Evolutionary conservation across 2,888 invertebrate genomes (phyloP).

Genomic region (Nemotelus pantherinus): DNA sequence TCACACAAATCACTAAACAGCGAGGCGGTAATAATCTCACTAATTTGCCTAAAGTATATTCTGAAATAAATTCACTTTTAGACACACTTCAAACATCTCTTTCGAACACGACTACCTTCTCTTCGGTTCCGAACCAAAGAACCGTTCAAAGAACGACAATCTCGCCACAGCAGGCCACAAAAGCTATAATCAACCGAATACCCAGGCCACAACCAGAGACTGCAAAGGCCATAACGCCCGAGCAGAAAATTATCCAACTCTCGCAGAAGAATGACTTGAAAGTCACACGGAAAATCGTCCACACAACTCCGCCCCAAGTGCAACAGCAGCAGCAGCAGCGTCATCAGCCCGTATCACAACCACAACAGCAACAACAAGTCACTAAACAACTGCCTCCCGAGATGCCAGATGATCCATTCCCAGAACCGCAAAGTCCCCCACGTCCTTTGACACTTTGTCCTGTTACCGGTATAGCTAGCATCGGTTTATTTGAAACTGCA

Average conservation of each 20-base stretch:
- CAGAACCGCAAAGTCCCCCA: conserved; percentile 74
- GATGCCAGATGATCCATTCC: conserved; percentile 67
- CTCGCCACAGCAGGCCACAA: conserved; percentile 43
- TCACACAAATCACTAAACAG: conserved; percentile 32
- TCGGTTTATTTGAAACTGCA: conserved; percentile 34
- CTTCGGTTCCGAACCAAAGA: conserved; percentile 27
- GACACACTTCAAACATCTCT: neutral
- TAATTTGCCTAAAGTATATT: neutral
- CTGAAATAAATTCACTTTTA: neutral
- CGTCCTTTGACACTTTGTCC: conserved; percentile 78
- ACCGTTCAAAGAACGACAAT: conserved; percentile 47
- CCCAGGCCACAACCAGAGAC: conserved; percentile 30
- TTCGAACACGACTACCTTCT: conserved; percentile 1
- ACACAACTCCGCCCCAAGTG: conserved; percentile 54
- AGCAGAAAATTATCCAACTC: conserved; percentile 65
- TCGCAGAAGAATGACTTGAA: conserved; percentile 67
- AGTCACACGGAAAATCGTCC: conserved; percentile 65
- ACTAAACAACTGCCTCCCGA: neutral
- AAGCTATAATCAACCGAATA: conserved; percentile 12
- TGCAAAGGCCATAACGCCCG: conserved; percentile 58
- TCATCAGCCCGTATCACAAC: conserved; percentile 50
- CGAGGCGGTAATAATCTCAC: neutral
- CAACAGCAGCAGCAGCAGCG: conserved; percentile 49
- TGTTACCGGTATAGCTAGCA: conserved; percentile 66
- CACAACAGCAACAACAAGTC: neutral